Evolutionary conservation across 2,888 invertebrate species (phyloP).

Genomic region (Ashinkailepas kermadecensis): DNA sequence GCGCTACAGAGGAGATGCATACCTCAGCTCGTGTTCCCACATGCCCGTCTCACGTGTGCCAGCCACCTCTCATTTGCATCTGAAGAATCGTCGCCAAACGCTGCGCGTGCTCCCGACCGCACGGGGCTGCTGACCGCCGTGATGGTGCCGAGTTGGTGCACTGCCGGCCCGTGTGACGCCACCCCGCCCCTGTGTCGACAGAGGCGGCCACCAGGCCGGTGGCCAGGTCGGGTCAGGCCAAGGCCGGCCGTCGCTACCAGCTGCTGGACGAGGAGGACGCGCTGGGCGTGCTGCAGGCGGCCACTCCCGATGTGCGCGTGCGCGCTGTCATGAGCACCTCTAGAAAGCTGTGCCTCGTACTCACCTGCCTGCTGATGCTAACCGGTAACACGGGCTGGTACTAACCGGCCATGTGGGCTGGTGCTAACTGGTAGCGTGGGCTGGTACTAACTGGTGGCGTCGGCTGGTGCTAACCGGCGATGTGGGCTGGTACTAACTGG

Average conservation of each 20-base stretch:
- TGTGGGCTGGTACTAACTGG: neutral
- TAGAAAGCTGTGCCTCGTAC: neutral
- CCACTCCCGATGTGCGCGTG: neutral
- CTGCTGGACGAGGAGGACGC: constrained; percentile 21
- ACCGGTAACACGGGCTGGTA: neutral
- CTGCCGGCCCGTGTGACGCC: neutral
- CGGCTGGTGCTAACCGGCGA: neutral
- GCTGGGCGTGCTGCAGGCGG: neutral
- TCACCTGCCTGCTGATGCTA: constrained; percentile 1
- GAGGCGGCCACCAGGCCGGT: constrained; percentile 8
- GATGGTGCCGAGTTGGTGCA: no score
- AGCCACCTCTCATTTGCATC: no score
- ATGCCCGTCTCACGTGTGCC: no score
- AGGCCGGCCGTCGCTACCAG: neutral
- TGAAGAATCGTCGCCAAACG: no score
- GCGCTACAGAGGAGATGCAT: no score
- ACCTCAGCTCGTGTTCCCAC: no score
- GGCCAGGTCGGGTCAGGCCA: neutral
- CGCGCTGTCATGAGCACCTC: neutral
- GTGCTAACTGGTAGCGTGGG: neutral
- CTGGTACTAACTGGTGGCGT: neutral
- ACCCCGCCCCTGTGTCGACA: neutral
- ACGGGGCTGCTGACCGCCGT: no score
- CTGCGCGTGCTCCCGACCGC: no score
- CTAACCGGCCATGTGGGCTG: neutral